Percentiles rank a stretch among this genome's conserved stretches.
Evolutionary conservation across 2,797 vertebrate species (phyloP).

Genomic region (Kryptopterus vitreolus): DNA sequence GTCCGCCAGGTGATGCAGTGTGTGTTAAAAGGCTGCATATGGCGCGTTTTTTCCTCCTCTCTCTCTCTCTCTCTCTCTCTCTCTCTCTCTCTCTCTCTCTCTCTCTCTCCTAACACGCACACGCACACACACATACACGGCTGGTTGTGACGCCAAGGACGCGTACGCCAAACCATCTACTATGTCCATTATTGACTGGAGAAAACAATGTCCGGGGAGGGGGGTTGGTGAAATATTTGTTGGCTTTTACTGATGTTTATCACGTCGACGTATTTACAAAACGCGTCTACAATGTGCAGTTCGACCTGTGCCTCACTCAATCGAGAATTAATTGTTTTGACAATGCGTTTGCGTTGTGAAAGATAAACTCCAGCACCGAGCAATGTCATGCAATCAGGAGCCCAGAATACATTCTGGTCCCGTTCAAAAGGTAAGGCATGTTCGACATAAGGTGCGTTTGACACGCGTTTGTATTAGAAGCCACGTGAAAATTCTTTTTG

Average conservation of each 20-base stretch:
- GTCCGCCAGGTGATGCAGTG: conserved; percentile 41
- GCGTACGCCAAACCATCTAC: neutral
- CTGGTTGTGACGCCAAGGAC: conserved; percentile 9
- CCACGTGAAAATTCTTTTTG: neutral
- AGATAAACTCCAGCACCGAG: neutral
- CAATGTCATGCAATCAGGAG: neutral
- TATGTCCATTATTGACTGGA: neutral
- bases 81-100: neutral
- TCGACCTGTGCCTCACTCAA: neutral
- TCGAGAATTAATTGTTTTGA: neutral
- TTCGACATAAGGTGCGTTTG: neutral
- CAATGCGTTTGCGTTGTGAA: neutral
- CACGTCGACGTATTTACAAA: neutral
- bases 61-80: neutral
- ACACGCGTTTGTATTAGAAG: neutral
- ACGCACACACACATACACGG: neutral
- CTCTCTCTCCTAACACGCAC: neutral
- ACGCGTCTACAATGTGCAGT: neutral
- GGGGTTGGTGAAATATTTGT: too few species aligned
- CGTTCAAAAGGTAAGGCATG: neutral
- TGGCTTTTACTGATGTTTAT: neutral
- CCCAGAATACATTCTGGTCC: neutral
- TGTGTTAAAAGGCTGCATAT: conserved; percentile 36
- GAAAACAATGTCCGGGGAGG: neutral
- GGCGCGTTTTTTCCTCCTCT: conserved; percentile 19